Percentiles rank a stretch among this genome's conserved stretches.
These are phyloP conservation scores for Phenganax stokvisi DNA, from an alignment of 92 coral and sea anemone species.

Conservation along the genomic window DNA sequence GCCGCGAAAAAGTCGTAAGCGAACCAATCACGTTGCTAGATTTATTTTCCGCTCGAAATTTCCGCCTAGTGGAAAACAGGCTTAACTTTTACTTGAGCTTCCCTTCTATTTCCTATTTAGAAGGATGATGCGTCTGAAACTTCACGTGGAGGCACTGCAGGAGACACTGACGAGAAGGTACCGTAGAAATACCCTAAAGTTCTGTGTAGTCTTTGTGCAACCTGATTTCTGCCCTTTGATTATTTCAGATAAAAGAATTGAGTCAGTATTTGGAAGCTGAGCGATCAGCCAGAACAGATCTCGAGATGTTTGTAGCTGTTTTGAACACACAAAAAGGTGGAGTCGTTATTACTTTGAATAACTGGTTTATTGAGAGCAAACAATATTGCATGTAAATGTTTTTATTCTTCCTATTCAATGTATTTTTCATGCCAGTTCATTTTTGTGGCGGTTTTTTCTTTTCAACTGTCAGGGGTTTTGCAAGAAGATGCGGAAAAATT, in stretches of 20 bases:
- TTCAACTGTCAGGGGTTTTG: constrained; percentile 57
- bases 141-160: constrained; percentile 38
- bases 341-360: too few relatives aligned
- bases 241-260: constrained; percentile 66
- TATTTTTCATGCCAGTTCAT: neutral
- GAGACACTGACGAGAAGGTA: constrained; percentile 64
- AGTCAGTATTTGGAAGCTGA: constrained; percentile 86
- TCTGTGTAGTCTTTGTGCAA: neutral
- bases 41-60: too few relatives aligned
- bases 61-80: too few relatives aligned
- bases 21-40: too few relatives aligned
- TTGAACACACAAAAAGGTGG: constrained; percentile 92
- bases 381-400: too few relatives aligned
- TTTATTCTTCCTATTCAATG: too few relatives aligned
- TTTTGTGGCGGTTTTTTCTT: neutral
- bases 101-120: neutral
- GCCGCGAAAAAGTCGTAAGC: too few relatives aligned
- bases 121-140: neutral
- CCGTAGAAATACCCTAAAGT: neutral
- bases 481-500: constrained; percentile 95
- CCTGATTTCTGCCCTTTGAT: neutral
- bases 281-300: constrained; percentile 90
- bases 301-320: constrained; percentile 97
- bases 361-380: too few relatives aligned
- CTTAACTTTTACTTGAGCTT: neutral